Conservation (phyloP, 2,888 invertebrate species). For the Pardosa pseudoannulata region DNA sequence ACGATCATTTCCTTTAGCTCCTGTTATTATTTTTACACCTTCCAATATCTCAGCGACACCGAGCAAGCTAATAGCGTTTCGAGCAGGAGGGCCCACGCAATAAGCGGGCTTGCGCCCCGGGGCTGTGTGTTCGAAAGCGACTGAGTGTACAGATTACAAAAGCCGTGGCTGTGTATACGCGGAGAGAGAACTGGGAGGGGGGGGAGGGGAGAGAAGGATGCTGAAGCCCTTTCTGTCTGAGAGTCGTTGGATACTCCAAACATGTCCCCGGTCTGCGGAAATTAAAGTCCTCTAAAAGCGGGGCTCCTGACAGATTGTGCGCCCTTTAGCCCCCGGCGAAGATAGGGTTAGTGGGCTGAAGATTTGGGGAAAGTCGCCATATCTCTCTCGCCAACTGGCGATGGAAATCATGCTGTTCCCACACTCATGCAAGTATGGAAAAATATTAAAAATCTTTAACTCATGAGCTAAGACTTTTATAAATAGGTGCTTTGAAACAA, state of each 20-base stretch:
- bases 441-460: too few species aligned
- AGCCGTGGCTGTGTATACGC: constrained; percentile 15
- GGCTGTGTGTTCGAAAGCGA: constrained; percentile 63
- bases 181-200: too few species aligned
- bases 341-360: constrained; percentile 33
- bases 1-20: constrained; percentile 22
- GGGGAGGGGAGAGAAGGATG: too few species aligned
- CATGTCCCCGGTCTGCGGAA: constrained; percentile 69
- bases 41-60: constrained; percentile 60
- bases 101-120: constrained; percentile 21
- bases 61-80: constrained; percentile 51
- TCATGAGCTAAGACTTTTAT: too few species aligned
- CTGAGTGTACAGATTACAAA: constrained; percentile 60
- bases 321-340: constrained; percentile 58
- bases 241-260: constrained; percentile 33
- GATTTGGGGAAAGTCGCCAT: background rate
- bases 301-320: constrained; percentile 68
- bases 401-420: too few species aligned
- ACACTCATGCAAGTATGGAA: too few species aligned
- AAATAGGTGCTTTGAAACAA: too few species aligned
- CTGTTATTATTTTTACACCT: constrained; percentile 66
- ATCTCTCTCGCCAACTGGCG: background rate
- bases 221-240: background rate
- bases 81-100: background rate
- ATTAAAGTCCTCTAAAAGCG: constrained; percentile 70